phyloP scores from a whole-genome alignment of 1,140 invertebrate genomes.

The Drosophila carrolli region DNA sequence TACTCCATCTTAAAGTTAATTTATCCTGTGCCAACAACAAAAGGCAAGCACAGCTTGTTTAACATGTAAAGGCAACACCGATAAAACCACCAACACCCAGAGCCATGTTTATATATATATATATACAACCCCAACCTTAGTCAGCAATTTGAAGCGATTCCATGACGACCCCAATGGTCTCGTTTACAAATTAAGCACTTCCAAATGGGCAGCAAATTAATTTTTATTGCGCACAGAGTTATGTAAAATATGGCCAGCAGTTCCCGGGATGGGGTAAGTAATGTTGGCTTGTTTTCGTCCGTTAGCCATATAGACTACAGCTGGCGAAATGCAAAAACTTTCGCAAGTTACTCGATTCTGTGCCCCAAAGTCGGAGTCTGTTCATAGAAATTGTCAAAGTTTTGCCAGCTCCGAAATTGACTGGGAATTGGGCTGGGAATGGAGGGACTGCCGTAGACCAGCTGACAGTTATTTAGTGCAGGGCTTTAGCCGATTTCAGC shows the following conservation, averaged over 20 bases:
- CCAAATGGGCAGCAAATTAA: slow-evolving; percentile 81
- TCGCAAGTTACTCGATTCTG: slow-evolving; percentile 25
- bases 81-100: slow-evolving; percentile 22
- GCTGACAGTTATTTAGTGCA: slow-evolving; percentile 72
- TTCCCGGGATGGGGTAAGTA: slow-evolving; percentile 1
- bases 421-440: slow-evolving; percentile 10
- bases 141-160: slow-evolving; percentile 55
- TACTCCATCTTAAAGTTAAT: slow-evolving; percentile 26
- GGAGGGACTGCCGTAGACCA: slow-evolving; percentile 5
- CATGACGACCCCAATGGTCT: slow-evolving; percentile 73
- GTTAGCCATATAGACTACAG: slow-evolving; percentile 20
- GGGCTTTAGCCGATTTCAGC: slow-evolving; percentile 66
- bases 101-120: neutral
- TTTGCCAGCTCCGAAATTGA: slow-evolving; percentile 44
- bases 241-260: slow-evolving; percentile 71
- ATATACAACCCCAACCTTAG: slow-evolving; percentile 23
- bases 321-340: slow-evolving; percentile 70
- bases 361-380: slow-evolving; percentile 28
- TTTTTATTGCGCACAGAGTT: slow-evolving; percentile 79
- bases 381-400: slow-evolving; percentile 75
- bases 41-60: slow-evolving; percentile 44
- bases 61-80: slow-evolving; percentile 51
- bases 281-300: slow-evolving; percentile 19
- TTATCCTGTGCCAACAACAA: slow-evolving; percentile 34
- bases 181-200: slow-evolving; percentile 83